phyloP scores from a whole-genome alignment of 2,797 vertebrate species.

The Iguana delicatissima region DNA sequence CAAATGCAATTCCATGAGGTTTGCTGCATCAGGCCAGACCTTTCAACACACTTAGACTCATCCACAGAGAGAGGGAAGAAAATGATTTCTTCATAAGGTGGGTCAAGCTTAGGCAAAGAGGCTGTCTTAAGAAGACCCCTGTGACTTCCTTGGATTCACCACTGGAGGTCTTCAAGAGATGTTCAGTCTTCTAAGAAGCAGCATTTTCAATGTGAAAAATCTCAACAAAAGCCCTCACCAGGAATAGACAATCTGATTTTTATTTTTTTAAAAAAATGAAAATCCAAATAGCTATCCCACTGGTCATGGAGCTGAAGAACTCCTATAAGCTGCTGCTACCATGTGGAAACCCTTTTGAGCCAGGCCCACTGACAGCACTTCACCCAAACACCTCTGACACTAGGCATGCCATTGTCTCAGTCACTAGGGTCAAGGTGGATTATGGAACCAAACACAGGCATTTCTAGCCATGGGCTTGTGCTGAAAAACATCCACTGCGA shows the following conservation, averaged over 20 bases:
- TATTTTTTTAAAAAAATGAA: not conserved
- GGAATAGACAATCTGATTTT: not conserved
- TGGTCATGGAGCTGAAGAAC: not conserved
- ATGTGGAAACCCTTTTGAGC: not conserved
- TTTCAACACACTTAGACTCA: not conserved
- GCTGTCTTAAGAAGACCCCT: not conserved
- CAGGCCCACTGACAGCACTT: not conserved
- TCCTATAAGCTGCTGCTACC: not conserved
- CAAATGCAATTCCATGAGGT: not conserved
- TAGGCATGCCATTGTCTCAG: not conserved
- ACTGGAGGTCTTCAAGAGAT: not conserved
- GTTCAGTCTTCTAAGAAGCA: not conserved
- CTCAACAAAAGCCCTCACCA: not conserved
- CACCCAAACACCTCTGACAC: not conserved
- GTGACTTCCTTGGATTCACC: not conserved
- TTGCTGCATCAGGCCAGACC: not conserved
- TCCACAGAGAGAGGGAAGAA: not conserved
- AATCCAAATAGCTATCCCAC: too few species aligned
- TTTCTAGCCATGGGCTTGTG: not conserved
- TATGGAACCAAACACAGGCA: not conserved
- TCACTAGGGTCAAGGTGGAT: not conserved
- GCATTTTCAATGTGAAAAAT: not conserved
- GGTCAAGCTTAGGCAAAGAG: not conserved
- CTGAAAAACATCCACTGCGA: not conserved
- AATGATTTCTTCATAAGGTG: not conserved